Evolutionary conservation across 2,888 invertebrate genomes (phyloP), one percentile per base, ranked within the genome.

Genomic region (Calameuta filiformis): DNA sequence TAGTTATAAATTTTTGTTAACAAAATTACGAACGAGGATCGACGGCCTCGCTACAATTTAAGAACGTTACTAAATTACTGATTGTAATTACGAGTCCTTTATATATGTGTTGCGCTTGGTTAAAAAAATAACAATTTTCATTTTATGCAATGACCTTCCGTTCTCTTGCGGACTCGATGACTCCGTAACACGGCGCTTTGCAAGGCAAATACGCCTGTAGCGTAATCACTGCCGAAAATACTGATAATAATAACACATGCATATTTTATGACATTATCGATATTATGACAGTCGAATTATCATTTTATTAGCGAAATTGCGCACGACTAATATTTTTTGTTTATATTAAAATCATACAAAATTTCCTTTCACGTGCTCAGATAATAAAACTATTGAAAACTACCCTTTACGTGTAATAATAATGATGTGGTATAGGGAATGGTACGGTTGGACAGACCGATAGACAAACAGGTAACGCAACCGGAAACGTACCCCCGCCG

Each of bases 401-500:
- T 40, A 40, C 40, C 40, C 40, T 40, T 40, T 56, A 56, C 1
- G 56, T 23, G 9, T 23, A 9, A 23, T 23, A 56, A 56, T 56
- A 56, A 56, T 56, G 9, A 56, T 15, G 9, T 1, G 9, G 56
- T 56, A 23, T 9, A 23, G 56, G 56, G 23, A 56, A 23, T 9
- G 56, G 56, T 56, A 56, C 56, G 56, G 56, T 56, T 23, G 56
- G 56, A 56, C 56, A 56, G 56, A 23, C 56, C 9, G 56, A 56
- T 56, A 23, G 56, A 56, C 56, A 23, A 9, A 56, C 56, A 40
- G 56, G 56, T 56, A 56, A 56, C 23, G 56, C 56, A 71, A 73
- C 85, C 86, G 87, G 87, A 88, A 87, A 85, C 85, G 84, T 84
- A 85, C 85, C 85, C 86, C 86, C 81, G 80, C 81, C 89, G 90